Conservation (phyloP, 2,888 invertebrate species). For the Empis livida region DNA sequence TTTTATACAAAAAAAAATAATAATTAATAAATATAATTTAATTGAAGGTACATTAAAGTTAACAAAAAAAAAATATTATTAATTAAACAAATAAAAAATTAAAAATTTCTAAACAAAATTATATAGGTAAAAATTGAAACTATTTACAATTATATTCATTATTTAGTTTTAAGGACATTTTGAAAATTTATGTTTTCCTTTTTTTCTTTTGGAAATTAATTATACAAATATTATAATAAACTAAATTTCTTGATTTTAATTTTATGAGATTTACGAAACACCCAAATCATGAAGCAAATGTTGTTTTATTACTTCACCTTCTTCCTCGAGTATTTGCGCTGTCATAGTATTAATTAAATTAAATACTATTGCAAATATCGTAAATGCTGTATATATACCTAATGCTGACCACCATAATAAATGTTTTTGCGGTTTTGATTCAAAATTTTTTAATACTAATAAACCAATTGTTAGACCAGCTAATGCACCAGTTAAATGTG, state of each 20-base stretch:
- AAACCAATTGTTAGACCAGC: slow-evolving; percentile 91
- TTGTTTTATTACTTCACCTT: slow-evolving; percentile 32
- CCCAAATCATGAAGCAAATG: slow-evolving; percentile 36
- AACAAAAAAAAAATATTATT: too few relatives aligned
- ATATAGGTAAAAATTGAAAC: background rate
- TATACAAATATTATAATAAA: background rate
- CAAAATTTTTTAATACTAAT: slow-evolving; percentile 88
- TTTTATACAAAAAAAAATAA: background rate
- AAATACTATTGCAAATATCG: slow-evolving; percentile 84
- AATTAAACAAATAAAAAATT: background rate
- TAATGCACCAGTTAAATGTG: slow-evolving; percentile 87
- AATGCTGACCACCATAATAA: slow-evolving; percentile 93
- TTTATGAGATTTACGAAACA: slow-evolving; percentile 26
- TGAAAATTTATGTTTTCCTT: too few relatives aligned
- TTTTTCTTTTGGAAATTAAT: too few relatives aligned
- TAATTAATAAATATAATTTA: background rate
- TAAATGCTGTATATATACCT: slow-evolving; percentile 85
- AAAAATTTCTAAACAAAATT: background rate
- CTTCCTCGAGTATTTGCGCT: slow-evolving; percentile 27
- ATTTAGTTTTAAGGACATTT: background rate
- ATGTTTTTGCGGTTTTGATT: slow-evolving; percentile 88
- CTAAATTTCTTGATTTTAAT: background rate
- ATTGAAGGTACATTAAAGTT: background rate
- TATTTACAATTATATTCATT: background rate
- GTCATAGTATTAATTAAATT: slow-evolving; percentile 65